A percentile compares a stretch with the other conserved stretches of the same genome.
Evolutionary conservation across 2,113 vertebrate species (phyloP).

Genomic region (Macquaria ambigua): DNA sequence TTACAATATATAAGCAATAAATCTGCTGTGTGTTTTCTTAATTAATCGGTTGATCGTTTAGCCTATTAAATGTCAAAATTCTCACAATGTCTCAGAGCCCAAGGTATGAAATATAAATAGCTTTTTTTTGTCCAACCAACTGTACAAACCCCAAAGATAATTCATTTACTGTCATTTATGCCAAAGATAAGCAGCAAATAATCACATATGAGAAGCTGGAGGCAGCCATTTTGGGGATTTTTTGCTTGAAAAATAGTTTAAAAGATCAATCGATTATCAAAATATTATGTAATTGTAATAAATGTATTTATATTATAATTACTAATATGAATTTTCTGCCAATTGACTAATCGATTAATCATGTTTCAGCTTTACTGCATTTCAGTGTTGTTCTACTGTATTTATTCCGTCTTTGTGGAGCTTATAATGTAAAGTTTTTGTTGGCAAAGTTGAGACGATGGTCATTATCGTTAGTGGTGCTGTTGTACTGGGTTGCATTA

Average conservation of each 20-base stretch:
- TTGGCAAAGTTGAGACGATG: background rate
- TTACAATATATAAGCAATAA: background rate
- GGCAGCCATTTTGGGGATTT: background rate
- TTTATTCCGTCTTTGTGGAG: background rate
- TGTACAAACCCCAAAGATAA: background rate
- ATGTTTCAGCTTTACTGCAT: background rate
- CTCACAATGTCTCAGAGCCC: background rate
- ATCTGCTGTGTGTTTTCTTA: background rate
- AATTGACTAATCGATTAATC: background rate
- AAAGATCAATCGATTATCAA: background rate
- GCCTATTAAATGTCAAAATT: background rate
- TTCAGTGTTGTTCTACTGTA: background rate
- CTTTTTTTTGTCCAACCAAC: background rate
- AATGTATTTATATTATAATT: no score
- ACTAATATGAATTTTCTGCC: background rate
- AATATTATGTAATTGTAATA: background rate
- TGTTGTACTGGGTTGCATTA: background rate
- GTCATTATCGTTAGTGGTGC: background rate
- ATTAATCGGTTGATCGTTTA: background rate
- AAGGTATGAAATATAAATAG: background rate
- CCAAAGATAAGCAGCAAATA: background rate
- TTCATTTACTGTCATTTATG: no score
- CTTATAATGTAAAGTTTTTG: background rate
- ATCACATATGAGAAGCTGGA: background rate
- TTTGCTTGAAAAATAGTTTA: background rate